Conservation (phyloP, 2,797 vertebrate species). For the Gorsachius magnificus region DNA sequence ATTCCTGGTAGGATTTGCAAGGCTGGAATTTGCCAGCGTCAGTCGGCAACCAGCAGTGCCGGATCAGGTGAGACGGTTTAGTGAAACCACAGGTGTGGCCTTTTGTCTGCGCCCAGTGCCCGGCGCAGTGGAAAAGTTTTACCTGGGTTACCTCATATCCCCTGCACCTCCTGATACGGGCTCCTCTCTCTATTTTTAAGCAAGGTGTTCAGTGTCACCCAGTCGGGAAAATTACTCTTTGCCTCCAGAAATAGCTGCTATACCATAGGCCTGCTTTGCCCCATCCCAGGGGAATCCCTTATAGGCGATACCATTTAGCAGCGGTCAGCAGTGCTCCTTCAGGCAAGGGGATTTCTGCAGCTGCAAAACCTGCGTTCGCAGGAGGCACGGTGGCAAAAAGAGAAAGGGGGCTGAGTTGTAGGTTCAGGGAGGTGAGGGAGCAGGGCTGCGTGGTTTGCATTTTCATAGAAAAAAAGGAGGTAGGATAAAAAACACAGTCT, state of each 20-base stretch:
- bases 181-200: constrained; percentile 40
- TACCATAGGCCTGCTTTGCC: neutral
- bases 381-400: neutral
- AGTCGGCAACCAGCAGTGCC: neutral
- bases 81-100: constrained; percentile 47
- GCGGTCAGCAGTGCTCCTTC: neutral
- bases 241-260: neutral
- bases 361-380: neutral
- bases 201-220: constrained; percentile 5
- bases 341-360: neutral
- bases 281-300: neutral
- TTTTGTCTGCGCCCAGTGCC: neutral
- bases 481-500: neutral
- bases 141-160: constrained; percentile 3
- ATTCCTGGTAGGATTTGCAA: constrained; percentile 53
- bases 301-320: neutral
- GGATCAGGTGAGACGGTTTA: constrained; percentile 39
- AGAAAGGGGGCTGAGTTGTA: neutral
- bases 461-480: neutral
- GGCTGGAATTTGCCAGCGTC: constrained; percentile 5
- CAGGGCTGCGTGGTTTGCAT: neutral
- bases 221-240: neutral
- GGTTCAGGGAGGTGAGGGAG: neutral
- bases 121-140: neutral
- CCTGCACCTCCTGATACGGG: neutral